These are phyloP conservation scores for Myxocyprinus asiaticus DNA, from an alignment of 2,113 vertebrate genomes.

Conservation along the genomic window DNA sequence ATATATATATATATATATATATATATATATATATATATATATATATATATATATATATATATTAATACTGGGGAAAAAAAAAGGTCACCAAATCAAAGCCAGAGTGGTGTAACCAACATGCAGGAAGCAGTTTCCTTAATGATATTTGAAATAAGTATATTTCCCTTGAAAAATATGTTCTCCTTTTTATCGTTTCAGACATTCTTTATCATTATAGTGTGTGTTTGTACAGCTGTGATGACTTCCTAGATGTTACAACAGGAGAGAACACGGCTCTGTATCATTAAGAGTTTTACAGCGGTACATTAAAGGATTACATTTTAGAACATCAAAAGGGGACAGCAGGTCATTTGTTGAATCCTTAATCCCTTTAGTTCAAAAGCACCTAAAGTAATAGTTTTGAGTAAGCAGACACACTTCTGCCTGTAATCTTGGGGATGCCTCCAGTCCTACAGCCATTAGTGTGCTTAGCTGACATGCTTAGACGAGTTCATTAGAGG, in stretches of 20 bases:
- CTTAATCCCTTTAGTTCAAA: conserved; percentile 8
- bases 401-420: conserved; percentile 1
- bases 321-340: conserved; percentile 3
- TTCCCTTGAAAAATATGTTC: no score
- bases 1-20: no score
- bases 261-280: not conserved
- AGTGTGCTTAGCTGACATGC: not conserved
- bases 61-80: no score
- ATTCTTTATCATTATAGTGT: not conserved
- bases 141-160: no score
- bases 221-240: conserved; percentile 11
- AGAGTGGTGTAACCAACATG: no score
- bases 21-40: no score
- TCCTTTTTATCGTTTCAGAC: no score
- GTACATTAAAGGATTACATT: no score
- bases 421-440: conserved; percentile 12
- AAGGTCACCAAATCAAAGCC: no score
- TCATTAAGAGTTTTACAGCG: not conserved
- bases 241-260: not conserved
- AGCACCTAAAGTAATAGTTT: not conserved
- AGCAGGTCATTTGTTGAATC: not conserved
- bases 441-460: not conserved
- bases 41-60: no score
- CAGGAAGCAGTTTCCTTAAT: no score
- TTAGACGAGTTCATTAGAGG: conserved; percentile 18